These are phyloP conservation scores for Sesamia nonagrioides DNA, from an alignment of 1,140 invertebrate species.

Conservation along the genomic window DNA sequence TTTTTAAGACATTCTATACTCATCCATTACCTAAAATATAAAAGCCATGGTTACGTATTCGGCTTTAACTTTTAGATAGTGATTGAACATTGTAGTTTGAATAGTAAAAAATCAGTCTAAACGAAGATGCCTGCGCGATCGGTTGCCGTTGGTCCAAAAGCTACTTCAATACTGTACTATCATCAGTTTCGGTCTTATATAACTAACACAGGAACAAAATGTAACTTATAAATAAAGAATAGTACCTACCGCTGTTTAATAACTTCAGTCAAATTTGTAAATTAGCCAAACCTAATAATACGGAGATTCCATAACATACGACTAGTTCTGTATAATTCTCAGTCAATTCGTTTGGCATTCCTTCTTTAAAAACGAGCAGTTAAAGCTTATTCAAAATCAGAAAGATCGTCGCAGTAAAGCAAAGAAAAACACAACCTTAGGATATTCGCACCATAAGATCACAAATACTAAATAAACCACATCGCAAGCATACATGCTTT, in stretches of 20 bases:
- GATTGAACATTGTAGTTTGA: constrained; percentile 31
- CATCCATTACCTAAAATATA: constrained; percentile 47
- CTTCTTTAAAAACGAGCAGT: neutral
- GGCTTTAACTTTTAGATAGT: constrained; percentile 44
- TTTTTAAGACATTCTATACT: constrained; percentile 59
- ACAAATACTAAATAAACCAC: constrained; percentile 13
- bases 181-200: constrained; percentile 42
- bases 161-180: constrained; percentile 45
- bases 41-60: constrained; percentile 9
- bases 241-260: constrained; percentile 37
- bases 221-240: constrained; percentile 46
- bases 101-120: constrained; percentile 83
- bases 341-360: constrained; percentile 46
- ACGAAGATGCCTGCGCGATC: constrained; percentile 66
- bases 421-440: constrained; percentile 41
- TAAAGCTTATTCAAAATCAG: constrained; percentile 44
- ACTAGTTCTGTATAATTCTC: constrained; percentile 46
- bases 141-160: constrained; percentile 67
- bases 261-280: constrained; percentile 47
- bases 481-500: neutral
- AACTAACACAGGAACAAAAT: constrained; percentile 48
- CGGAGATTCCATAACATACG: constrained; percentile 43
- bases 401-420: constrained; percentile 25
- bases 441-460: constrained; percentile 36
- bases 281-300: constrained; percentile 18